Base-by-base conservation (phyloP, 2,113 vertebrate species). In the Malurus elegans region DNA sequence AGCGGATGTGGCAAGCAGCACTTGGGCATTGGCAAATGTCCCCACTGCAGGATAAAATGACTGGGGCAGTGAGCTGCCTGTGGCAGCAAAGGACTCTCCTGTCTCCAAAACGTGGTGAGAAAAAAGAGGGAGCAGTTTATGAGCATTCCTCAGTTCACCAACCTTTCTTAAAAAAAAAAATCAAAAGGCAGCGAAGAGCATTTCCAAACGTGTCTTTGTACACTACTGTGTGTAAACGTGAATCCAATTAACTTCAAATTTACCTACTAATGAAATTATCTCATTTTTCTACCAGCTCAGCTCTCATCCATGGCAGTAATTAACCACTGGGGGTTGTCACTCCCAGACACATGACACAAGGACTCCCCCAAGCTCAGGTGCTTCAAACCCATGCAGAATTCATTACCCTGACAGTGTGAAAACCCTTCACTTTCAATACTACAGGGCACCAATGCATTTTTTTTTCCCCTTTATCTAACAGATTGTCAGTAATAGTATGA, bases 251-350 rank as follows among this genome's bases (percentile, higher is more conserved):
- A 98, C 97, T 98, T 97, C 97, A 97, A 93, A 98, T 98, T 98
- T 98, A 98, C 97, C 97, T 97, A 96, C 95, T 98, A 98, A 98
- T 98, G 97, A 98, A 98, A 97, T 98, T 97, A 98, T 97, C 98
- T 98, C 97, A 96, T 97, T 97, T 97, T 96, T 92, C 96, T 97
- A 97, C 97, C 97, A 97, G 97, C 97, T 97, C 97, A 69, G 96
- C 96, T 98, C 97, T 98, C 97, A 97, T 98, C 89, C 70, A 74
- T 97, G 97, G 98, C 98, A 98, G 98, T 98, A 98, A 98, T 98
- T 98, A 98, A 98, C 98, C 98, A 98, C 98, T 98, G 97, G 98
- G 98, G 98, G 98, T 98, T 98, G 98, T 98, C 98, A 98, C 95
- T 98, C 97, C 97, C 90, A 97, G 98, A 98, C 96, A 98, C 96